Evolutionary conservation across 2,888 invertebrate species (phyloP).

Genomic region (Pristionchus entomophagus): DNA sequence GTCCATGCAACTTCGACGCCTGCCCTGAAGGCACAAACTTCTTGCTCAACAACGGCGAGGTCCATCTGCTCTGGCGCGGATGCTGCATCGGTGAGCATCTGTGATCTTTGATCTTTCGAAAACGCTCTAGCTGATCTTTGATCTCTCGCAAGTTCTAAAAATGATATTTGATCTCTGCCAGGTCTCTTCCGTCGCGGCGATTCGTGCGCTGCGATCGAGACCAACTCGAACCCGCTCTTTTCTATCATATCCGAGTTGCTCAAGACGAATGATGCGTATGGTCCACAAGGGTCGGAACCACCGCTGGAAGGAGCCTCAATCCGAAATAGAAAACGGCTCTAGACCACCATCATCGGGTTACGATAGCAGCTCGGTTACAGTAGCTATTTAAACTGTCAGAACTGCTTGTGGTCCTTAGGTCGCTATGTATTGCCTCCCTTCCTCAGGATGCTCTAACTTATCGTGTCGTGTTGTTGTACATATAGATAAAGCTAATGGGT

Average conservation of each 20-base stretch:
- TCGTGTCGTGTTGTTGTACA: conserved; percentile 41
- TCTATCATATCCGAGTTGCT: conserved; percentile 55
- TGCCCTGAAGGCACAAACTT: conserved; percentile 74
- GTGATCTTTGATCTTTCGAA: too few species aligned
- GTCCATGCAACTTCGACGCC: conserved; percentile 71
- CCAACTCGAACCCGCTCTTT: conserved; percentile 66
- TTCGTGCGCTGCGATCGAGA: conserved; percentile 65
- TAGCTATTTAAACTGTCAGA: background rate
- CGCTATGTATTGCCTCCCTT: background rate
- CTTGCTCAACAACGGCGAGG: conserved; percentile 73
- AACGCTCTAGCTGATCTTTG: too few species aligned
- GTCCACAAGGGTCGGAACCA: background rate
- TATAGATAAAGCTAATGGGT: conserved; percentile 27
- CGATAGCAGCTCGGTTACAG: too few species aligned
- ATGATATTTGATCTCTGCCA: background rate
- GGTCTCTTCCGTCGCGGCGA: conserved; percentile 56
- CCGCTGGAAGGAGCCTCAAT: conserved; percentile 37
- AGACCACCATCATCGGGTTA: too few species aligned
- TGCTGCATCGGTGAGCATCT: conserved; percentile 71
- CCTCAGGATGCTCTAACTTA: background rate
- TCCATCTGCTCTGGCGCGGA: conserved; percentile 74
- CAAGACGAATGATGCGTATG: conserved; percentile 30
- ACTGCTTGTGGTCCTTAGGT: background rate
- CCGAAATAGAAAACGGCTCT: conserved; percentile 5
- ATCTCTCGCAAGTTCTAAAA: background rate